Evolutionary conservation across 2,113 vertebrate species (phyloP).

Genomic region (Cervus canadensis): DNA sequence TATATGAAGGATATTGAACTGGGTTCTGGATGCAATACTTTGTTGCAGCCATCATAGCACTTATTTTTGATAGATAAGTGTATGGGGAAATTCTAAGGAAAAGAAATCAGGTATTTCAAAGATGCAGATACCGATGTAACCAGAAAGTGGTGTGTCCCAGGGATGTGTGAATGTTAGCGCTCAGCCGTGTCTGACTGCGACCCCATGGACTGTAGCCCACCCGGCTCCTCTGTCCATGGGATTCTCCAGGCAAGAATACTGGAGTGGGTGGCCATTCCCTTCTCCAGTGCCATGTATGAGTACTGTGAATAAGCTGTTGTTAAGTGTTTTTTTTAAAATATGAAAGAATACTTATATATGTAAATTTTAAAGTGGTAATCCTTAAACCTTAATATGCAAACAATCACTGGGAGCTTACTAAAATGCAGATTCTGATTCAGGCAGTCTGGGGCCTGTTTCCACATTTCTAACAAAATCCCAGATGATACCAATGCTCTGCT

Average conservation of each 20-base stretch:
- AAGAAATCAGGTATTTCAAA: not conserved
- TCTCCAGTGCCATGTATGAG: not conserved
- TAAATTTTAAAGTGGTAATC: slow-evolving; percentile 26
- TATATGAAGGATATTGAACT: not conserved
- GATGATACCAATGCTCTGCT: not conserved
- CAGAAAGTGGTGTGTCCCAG: not conserved
- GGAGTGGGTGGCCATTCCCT: not conserved
- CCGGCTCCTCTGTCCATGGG: too few species aligned
- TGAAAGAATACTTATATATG: not conserved
- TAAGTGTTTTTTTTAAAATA: slow-evolving; percentile 21
- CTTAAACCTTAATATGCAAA: slow-evolving; percentile 34
- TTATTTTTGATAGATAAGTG: not conserved
- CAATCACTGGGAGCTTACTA: slow-evolving; percentile 27
- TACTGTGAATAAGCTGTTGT: not conserved
- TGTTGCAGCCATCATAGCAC: not conserved
- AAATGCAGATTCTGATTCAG: not conserved
- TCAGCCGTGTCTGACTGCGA: too few species aligned
- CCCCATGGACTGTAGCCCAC: too few species aligned
- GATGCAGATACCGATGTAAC: not conserved
- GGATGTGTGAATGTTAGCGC: too few species aligned
- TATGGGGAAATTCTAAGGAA: not conserved
- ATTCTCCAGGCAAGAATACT: too few species aligned
- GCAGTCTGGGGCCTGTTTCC: not conserved
- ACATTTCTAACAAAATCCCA: not conserved
- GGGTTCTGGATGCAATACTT: not conserved